Evolutionary conservation across 2,113 vertebrate genomes (phyloP).

Genomic region (Cynoglossus semilaevis): DNA sequence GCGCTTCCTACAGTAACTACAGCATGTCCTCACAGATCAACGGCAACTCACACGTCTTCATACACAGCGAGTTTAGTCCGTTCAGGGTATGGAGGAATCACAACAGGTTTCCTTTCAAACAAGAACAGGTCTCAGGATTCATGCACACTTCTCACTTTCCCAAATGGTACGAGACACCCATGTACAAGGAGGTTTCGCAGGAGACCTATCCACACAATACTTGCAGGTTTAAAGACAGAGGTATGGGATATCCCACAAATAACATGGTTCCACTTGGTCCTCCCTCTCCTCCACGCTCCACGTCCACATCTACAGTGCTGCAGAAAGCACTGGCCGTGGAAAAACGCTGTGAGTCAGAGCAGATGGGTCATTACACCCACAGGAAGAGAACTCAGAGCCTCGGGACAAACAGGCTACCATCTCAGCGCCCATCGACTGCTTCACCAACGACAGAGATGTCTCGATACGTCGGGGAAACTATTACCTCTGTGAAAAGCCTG

Average conservation of each 20-base stretch:
- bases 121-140: constrained; percentile 60
- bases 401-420: constrained; percentile 60
- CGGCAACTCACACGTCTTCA: constrained; percentile 82
- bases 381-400: constrained; percentile 78
- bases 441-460: constrained; percentile 72
- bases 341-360: constrained; percentile 73
- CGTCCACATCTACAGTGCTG: constrained; percentile 52
- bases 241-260: constrained; percentile 41
- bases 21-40: constrained; percentile 74
- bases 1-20: constrained; percentile 67
- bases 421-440: constrained; percentile 72
- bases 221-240: constrained; percentile 52
- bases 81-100: constrained; percentile 90
- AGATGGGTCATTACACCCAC: constrained; percentile 64
- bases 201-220: constrained; percentile 51
- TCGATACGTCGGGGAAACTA: constrained; percentile 62
- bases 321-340: constrained; percentile 67
- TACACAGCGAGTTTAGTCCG: constrained; percentile 95
- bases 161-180: constrained; percentile 68
- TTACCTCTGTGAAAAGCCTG: constrained; percentile 64
- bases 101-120: constrained; percentile 78
- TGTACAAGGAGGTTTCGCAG: constrained; percentile 68
- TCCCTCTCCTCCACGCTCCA: constrained; percentile 28
- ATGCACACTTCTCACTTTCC: constrained; percentile 65
- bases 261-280: constrained; percentile 38